Evolutionary conservation across 2,888 invertebrate species (phyloP).

Genomic region (Labia minor): DNA sequence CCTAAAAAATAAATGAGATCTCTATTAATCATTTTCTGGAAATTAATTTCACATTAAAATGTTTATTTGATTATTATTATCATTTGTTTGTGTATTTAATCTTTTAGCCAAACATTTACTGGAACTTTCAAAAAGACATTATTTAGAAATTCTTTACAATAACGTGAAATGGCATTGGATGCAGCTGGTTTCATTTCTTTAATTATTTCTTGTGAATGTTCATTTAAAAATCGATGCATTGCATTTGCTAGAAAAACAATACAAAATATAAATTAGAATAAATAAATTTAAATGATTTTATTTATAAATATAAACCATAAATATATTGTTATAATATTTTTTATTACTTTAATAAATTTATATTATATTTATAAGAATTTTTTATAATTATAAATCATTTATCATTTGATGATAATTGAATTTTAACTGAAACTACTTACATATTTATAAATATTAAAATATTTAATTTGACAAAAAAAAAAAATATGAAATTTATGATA

Average conservation of each 20-base stretch:
- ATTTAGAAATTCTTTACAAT: conserved; percentile 63
- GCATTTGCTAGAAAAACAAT: conserved; percentile 44
- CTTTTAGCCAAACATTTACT: conserved; percentile 52
- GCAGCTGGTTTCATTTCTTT: conserved; percentile 74
- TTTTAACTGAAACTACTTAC: too few relatives aligned
- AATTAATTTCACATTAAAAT: too few relatives aligned
- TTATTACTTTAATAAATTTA: background rate
- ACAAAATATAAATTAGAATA: background rate
- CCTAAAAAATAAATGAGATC: too few relatives aligned
- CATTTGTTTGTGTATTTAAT: too few relatives aligned
- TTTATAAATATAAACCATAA: background rate
- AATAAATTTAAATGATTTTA: background rate
- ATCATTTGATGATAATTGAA: too few relatives aligned
- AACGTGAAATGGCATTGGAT: conserved; percentile 55
- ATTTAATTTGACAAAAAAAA: too few relatives aligned
- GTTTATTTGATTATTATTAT: too few relatives aligned
- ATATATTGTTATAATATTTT: background rate
- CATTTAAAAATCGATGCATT: conserved; percentile 73
- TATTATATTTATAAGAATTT: too few relatives aligned
- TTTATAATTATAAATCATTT: too few relatives aligned
- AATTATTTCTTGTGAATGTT: conserved; percentile 68
- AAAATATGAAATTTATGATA: too few relatives aligned
- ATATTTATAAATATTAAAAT: too few relatives aligned
- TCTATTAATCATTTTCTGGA: too few relatives aligned
- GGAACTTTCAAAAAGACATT: conserved; percentile 61